These are phyloP conservation scores for Betta splendens DNA, from an alignment of 2,797 vertebrate genomes.

Conservation along the genomic window DNA sequence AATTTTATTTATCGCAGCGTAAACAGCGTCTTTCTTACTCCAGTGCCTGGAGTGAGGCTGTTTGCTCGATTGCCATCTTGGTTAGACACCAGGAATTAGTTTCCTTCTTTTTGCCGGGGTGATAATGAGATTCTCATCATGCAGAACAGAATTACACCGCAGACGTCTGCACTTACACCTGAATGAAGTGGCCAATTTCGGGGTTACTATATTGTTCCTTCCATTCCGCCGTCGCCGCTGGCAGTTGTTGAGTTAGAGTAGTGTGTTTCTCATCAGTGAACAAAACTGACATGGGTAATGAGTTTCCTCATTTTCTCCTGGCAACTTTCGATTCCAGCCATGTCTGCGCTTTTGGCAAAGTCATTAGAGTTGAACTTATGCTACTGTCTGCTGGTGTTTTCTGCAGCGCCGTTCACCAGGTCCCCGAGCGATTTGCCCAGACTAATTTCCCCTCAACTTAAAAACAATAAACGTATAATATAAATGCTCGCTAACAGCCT, in stretches of 20 bases:
- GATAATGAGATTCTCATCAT: constrained; percentile 39
- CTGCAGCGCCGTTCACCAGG: constrained; percentile 10
- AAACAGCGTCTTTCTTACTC: constrained; percentile 18
- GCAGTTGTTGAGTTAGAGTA: constrained; percentile 48
- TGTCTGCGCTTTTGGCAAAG: constrained; percentile 64
- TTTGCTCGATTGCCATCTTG: constrained; percentile 29
- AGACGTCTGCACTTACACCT: constrained; percentile 41
- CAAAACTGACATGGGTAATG: constrained; percentile 71
- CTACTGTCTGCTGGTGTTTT: constrained; percentile 25
- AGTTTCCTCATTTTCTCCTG: constrained; percentile 65
- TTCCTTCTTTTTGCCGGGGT: constrained; percentile 14
- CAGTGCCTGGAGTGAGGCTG: background rate
- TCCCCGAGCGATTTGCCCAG: constrained; percentile 17
- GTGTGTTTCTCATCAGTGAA: constrained; percentile 65
- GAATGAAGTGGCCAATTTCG: constrained; percentile 44
- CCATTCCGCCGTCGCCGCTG: constrained; percentile 10
- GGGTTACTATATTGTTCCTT: constrained; percentile 27
- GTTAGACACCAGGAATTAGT: constrained; percentile 5
- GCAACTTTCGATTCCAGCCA: constrained; percentile 52
- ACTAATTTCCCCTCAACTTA: background rate
- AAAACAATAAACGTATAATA: background rate
- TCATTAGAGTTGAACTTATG: constrained; percentile 47
- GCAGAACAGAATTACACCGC: constrained; percentile 26
- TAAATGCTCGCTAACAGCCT: background rate
- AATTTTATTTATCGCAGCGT: background rate